Conservation (phyloP, 2,888 invertebrate genomes). For the Lymantria dispar region DNA sequence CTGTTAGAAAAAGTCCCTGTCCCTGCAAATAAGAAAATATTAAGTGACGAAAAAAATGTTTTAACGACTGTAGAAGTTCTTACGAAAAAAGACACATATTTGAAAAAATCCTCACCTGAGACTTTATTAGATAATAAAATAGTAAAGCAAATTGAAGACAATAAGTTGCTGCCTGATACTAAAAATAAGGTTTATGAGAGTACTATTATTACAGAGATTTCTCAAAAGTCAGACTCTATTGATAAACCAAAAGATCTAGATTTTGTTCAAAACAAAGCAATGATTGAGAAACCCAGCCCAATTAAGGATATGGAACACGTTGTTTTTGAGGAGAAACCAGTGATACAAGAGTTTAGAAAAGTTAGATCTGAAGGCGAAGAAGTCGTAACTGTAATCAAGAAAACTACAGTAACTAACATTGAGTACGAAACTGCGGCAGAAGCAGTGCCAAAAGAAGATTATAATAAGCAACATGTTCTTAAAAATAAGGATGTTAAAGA, state of each 20-base stretch:
- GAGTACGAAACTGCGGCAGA: constrained; percentile 36
- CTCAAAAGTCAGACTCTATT: not conserved
- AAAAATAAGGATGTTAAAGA: not conserved
- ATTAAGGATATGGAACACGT: constrained; percentile 30
- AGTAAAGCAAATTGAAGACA: not conserved
- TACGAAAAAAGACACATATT: not conserved
- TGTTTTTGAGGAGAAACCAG: constrained; percentile 37
- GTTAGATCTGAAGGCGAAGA: constrained; percentile 43
- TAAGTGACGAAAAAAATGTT: not conserved
- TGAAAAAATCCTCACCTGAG: not conserved
- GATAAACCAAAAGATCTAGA: constrained; percentile 3
- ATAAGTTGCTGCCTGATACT: not conserved
- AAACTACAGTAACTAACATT: constrained; percentile 49
- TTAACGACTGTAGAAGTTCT: not conserved
- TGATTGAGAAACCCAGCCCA: constrained; percentile 17
- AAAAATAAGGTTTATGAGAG: not conserved
- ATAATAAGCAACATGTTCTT: not conserved
- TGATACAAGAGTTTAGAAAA: constrained; percentile 42
- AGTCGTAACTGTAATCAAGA: constrained; percentile 48
- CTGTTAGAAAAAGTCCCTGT: no score
- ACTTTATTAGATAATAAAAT: not conserved
- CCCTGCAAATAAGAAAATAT: not conserved
- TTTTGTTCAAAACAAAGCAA: constrained; percentile 7
- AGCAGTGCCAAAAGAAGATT: constrained; percentile 2
- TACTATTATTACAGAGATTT: not conserved